Conservation (phyloP, 2,888 invertebrate genomes). For the Athalia cordata region DNA sequence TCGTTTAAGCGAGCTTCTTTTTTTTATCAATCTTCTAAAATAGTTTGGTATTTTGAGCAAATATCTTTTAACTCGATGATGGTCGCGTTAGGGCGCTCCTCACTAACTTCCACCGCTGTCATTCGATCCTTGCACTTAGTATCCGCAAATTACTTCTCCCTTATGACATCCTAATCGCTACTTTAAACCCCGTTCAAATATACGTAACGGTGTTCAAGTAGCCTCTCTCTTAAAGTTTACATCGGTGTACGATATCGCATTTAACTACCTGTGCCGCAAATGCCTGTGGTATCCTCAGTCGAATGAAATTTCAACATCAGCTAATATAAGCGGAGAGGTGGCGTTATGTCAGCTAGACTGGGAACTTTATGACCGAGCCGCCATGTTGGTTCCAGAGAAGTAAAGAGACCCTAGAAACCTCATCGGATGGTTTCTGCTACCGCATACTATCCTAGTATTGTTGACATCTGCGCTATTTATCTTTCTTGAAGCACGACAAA, state of each 20-base stretch:
- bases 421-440: slow-evolving; percentile 39
- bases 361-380: background rate
- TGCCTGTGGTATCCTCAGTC: too few relatives aligned
- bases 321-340: background rate
- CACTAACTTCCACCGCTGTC: slow-evolving; percentile 67
- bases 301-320: background rate
- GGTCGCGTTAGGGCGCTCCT: background rate
- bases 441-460: slow-evolving; percentile 62
- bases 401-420: slow-evolving; percentile 8
- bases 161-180: slow-evolving; percentile 67
- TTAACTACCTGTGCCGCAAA: background rate
- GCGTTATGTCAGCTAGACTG: background rate
- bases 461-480: slow-evolving; percentile 68
- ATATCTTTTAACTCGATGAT: background rate
- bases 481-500: slow-evolving; percentile 62
- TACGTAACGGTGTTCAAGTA: slow-evolving; percentile 18
- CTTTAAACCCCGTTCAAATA: slow-evolving; percentile 18
- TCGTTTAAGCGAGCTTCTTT: too few relatives aligned
- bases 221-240: background rate
- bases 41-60: background rate
- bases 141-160: slow-evolving; percentile 67
- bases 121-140: slow-evolving; percentile 70
- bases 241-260: background rate
- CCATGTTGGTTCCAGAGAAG: slow-evolving; percentile 10
- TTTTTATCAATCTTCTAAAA: too few relatives aligned